phyloP scores from a whole-genome alignment of 2,888 invertebrate genomes.

The Drosophila paracracens region DNA sequence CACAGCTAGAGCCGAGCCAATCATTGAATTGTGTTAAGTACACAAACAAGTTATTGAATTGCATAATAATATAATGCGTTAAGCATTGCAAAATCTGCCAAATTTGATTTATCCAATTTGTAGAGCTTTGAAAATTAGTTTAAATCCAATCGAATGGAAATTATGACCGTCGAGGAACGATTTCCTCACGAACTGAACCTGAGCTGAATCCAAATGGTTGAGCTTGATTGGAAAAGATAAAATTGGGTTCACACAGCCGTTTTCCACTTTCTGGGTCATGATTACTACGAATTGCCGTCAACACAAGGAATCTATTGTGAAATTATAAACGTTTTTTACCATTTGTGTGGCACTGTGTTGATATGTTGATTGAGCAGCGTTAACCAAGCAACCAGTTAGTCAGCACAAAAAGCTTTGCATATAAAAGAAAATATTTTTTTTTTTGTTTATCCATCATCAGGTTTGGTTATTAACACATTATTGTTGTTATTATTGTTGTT shows the following conservation, averaged over 20 bases:
- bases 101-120: neutral
- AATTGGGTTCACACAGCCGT: neutral
- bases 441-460: neutral
- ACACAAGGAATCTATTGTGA: neutral
- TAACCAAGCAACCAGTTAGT: neutral
- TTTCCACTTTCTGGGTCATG: neutral
- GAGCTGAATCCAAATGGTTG: neutral
- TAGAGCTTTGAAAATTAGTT: neutral
- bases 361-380: neutral
- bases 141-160: neutral
- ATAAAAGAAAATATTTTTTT: neutral
- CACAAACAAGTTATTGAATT: neutral
- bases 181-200: neutral
- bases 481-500: conserved; percentile 4
- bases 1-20: conserved; percentile 33
- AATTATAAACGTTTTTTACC: neutral
- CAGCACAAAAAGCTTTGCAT: neutral
- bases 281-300: neutral
- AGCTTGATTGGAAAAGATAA: neutral
- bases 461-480: conserved; percentile 6
- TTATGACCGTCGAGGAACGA: neutral
- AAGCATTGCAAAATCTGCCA: neutral
- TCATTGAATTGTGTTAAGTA: neutral
- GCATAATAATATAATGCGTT: neutral
- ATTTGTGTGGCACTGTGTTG: neutral